phyloP scores from a whole-genome alignment of 2,888 invertebrate species.

The Ametastegia equiseti region DNA sequence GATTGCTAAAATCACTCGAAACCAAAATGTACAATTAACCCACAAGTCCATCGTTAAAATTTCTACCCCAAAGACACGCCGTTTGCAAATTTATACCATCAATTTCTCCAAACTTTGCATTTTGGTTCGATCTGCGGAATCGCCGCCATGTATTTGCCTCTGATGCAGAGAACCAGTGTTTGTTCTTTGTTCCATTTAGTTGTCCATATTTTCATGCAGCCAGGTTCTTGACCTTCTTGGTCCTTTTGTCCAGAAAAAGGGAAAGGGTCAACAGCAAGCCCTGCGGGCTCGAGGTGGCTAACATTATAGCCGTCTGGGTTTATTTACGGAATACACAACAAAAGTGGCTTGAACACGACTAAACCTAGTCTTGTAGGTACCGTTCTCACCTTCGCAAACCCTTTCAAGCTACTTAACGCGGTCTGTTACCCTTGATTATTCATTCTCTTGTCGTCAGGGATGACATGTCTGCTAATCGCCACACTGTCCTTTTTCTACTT shows the following conservation, averaged over 20 bases:
- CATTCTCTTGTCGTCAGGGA: not conserved
- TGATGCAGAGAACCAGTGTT: conserved; percentile 9
- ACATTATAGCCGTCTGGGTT: not conserved
- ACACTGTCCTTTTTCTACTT: not conserved
- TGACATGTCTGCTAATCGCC: not conserved
- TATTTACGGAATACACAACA: not conserved
- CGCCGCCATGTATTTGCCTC: no score
- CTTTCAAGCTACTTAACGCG: not conserved
- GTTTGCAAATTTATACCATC: no score
- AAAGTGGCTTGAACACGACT: not conserved
- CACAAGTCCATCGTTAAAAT: no score
- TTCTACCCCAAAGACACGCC: no score
- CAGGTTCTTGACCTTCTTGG: conserved; percentile 33
- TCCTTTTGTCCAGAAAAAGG: not conserved
- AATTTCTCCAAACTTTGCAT: not conserved
- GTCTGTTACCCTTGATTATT: not conserved
- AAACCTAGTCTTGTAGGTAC: not conserved
- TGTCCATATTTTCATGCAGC: conserved; percentile 3
- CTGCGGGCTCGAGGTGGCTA: not conserved
- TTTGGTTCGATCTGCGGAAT: not conserved
- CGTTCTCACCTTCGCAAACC: not conserved
- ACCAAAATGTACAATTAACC: not conserved
- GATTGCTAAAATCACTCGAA: not conserved
- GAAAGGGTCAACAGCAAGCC: not conserved
- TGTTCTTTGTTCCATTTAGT: conserved; percentile 1